phyloP scores from a whole-genome alignment of 2,113 vertebrate species.

The Actenoides lindsayi region DNA sequence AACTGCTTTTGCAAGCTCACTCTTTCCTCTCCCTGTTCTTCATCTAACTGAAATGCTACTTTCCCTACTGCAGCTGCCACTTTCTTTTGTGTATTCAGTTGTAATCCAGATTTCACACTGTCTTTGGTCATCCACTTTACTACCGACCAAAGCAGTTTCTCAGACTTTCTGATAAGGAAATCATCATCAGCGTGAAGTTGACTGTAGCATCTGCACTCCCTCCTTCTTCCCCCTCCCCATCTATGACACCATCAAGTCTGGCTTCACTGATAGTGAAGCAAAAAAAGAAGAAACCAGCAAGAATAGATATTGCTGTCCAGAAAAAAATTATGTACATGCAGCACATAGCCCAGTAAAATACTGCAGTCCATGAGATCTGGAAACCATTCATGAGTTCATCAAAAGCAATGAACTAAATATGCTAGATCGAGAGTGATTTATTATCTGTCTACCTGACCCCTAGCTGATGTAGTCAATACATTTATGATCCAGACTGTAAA shows the following conservation, averaged over 20 bases:
- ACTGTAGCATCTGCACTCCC: background rate
- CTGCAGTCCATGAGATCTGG: background rate
- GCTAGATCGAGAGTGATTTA: background rate
- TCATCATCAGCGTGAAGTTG: background rate
- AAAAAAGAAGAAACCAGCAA: background rate
- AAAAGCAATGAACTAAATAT: background rate
- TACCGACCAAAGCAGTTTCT: slow-evolving; percentile 4
- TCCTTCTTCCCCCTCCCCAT: background rate
- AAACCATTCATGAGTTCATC: background rate
- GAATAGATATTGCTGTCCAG: background rate
- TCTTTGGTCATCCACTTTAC: background rate
- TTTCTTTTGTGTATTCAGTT: background rate
- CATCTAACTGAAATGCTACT: background rate
- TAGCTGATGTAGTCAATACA: background rate
- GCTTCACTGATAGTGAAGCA: background rate
- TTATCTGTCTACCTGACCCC: background rate
- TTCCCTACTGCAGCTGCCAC: background rate
- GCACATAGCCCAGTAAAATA: background rate
- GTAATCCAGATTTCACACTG: background rate
- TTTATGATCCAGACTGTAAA: background rate
- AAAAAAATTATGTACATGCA: background rate
- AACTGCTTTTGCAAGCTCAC: background rate
- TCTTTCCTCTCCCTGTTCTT: background rate
- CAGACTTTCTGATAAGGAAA: background rate
- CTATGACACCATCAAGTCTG: background rate